A percentile compares a stretch with the other conserved stretches of the same genome.
phyloP scores from a whole-genome alignment of 2,888 invertebrate genomes.

The Caenorhabditis sp. region DNA sequence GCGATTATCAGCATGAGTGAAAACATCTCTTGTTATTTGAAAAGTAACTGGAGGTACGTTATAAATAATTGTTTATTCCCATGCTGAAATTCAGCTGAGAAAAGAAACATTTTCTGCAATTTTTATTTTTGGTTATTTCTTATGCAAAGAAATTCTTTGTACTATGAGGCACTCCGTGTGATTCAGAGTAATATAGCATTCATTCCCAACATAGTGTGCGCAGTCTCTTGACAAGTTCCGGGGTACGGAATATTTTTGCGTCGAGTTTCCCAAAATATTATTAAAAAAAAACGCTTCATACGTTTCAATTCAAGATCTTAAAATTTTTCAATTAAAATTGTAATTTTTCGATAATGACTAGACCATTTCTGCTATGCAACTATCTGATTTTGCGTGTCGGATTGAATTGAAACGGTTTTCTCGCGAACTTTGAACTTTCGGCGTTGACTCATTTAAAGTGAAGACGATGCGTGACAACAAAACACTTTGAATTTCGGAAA shows the following conservation, averaged over 20 bases:
- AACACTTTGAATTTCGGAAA: slow-evolving; percentile 37
- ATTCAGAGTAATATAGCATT: slow-evolving; percentile 26
- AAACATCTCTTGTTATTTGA: no score
- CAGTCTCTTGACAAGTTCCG: slow-evolving; percentile 31
- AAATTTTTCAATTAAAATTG: not conserved
- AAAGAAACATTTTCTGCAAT: not conserved
- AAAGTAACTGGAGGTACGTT: no score
- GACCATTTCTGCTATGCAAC: no score
- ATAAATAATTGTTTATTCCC: no score
- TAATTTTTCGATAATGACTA: no score
- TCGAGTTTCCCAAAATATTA: not conserved
- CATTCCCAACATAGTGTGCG: slow-evolving; percentile 25
- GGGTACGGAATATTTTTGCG: no score
- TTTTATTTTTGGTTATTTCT: slow-evolving; percentile 11
- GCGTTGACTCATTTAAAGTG: slow-evolving; percentile 15
- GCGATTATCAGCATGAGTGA: no score
- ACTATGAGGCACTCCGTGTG: slow-evolving; percentile 17
- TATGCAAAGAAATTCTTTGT: slow-evolving; percentile 50
- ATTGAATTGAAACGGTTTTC: not conserved
- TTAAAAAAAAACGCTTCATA: no score
- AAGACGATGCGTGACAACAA: slow-evolving; percentile 31
- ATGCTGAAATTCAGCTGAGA: no score
- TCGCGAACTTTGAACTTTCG: not conserved
- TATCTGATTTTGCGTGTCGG: no score
- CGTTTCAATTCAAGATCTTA: no score